A percentile compares a stretch with the other conserved stretches of the same genome.
phyloP scores from a whole-genome alignment of 1,140 invertebrate genomes.

The Pogonognathellus flavescens region DNA sequence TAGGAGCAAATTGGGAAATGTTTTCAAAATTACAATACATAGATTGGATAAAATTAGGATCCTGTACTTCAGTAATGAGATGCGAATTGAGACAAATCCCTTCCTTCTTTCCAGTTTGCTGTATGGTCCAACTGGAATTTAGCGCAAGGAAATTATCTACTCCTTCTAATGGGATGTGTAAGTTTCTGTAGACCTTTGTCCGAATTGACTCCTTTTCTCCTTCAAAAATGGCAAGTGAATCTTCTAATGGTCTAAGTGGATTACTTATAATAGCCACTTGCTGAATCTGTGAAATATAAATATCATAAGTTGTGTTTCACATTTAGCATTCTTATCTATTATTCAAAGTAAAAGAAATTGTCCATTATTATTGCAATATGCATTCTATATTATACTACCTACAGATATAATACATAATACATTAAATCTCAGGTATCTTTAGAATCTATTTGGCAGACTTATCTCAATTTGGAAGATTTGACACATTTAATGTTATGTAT shows the following conservation, averaged over 20 bases:
- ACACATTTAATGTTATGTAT: no score
- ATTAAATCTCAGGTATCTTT: no score
- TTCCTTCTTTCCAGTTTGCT: not conserved
- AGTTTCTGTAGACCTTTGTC: slow-evolving; percentile 55
- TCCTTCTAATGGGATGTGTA: not conserved
- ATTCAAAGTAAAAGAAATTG: no score
- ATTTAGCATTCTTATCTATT: no score
- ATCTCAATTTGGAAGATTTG: no score
- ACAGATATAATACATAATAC: no score
- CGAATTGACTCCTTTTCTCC: slow-evolving; percentile 21
- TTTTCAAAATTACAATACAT: slow-evolving; percentile 28
- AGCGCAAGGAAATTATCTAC: not conserved
- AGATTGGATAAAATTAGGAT: not conserved
- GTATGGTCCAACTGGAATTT: slow-evolving; percentile 31
- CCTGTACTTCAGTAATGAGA: not conserved
- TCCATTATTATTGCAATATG: no score
- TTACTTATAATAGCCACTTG: slow-evolving; percentile 41
- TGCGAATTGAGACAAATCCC: slow-evolving; percentile 49
- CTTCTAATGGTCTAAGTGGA: slow-evolving; percentile 33
- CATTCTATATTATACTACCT: no score
- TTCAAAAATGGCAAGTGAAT: slow-evolving; percentile 44
- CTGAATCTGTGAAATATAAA: slow-evolving; percentile 51
- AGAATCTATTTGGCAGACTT: no score
- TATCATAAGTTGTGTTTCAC: no score
- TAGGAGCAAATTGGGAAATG: not conserved